Evolutionary conservation across 23 tunicate genomes (phyloP).

Genomic region (Trididemnum nubilum): DNA sequence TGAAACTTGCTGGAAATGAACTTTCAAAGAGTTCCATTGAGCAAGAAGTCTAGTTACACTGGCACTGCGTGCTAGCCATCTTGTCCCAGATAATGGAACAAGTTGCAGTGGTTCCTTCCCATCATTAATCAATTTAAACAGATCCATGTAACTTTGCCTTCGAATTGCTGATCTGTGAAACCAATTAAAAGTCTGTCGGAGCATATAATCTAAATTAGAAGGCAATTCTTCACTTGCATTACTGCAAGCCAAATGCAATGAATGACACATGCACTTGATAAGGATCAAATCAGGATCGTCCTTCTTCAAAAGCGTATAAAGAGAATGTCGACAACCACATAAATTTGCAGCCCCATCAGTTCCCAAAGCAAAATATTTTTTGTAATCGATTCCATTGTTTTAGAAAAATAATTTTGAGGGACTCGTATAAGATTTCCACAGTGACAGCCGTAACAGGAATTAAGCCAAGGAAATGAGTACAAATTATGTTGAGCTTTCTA

Average conservation of each 20-base stretch:
- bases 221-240: slow-evolving; percentile 13
- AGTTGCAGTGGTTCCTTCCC: slow-evolving; percentile 4
- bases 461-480: neutral
- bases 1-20: slow-evolving; percentile 7
- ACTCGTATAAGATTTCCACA: neutral
- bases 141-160: neutral
- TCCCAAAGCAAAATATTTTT: neutral
- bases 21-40: slow-evolving; percentile 6
- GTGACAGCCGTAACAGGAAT: neutral
- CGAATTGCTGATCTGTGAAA: slow-evolving; percentile 3
- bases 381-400: neutral
- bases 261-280: slow-evolving; percentile 7
- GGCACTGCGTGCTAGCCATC: slow-evolving; percentile 11
- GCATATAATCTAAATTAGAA: slow-evolving; percentile 7
- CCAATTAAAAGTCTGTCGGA: slow-evolving; percentile 10
- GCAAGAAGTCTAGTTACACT: neutral
- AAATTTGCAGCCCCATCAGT: slow-evolving; percentile 21
- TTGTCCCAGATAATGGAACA: slow-evolving; percentile 4
- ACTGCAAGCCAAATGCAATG: neutral
- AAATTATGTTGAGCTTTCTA: neutral
- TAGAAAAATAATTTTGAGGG: neutral
- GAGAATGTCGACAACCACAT: neutral
- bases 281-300: neutral
- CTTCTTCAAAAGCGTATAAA: slow-evolving; percentile 1
- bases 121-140: slow-evolving; percentile 6